phyloP scores from a whole-genome alignment of 2,797 vertebrate genomes.

The Heliangelus exortis region DNA sequence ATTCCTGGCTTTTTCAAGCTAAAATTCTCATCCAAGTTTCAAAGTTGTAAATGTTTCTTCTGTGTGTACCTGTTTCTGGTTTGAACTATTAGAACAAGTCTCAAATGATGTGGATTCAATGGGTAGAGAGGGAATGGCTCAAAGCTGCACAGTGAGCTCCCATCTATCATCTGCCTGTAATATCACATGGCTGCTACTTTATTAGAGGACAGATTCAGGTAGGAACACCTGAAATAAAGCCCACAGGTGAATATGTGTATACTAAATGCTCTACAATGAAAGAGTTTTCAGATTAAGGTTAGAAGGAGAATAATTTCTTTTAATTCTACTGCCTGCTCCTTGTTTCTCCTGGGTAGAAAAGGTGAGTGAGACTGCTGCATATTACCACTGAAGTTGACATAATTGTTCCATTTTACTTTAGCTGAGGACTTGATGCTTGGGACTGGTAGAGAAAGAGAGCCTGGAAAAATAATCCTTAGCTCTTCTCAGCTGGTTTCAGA shows the following conservation, averaged over 20 bases:
- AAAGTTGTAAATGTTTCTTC: neutral
- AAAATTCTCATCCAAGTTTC: constrained; percentile 11
- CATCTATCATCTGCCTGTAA: neutral
- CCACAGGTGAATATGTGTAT: neutral
- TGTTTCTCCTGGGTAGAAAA: neutral
- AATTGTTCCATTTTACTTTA: neutral
- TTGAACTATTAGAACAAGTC: constrained; percentile 11
- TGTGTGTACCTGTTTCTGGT: neutral
- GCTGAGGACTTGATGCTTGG: neutral
- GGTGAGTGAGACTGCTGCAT: neutral
- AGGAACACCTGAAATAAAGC: neutral
- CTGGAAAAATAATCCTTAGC: neutral
- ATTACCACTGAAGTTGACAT: neutral
- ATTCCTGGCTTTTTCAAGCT: constrained; percentile 3
- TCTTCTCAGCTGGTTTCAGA: neutral
- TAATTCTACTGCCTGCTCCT: neutral
- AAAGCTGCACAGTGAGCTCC: neutral
- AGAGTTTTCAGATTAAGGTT: neutral
- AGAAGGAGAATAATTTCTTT: neutral
- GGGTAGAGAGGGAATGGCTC: neutral
- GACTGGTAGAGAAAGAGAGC: neutral
- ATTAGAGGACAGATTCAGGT: neutral
- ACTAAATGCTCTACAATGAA: neutral
- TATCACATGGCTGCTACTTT: neutral
- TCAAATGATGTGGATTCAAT: neutral